phyloP scores from a whole-genome alignment of 2,888 invertebrate species.

The Chromoteleia sp. region DNA sequence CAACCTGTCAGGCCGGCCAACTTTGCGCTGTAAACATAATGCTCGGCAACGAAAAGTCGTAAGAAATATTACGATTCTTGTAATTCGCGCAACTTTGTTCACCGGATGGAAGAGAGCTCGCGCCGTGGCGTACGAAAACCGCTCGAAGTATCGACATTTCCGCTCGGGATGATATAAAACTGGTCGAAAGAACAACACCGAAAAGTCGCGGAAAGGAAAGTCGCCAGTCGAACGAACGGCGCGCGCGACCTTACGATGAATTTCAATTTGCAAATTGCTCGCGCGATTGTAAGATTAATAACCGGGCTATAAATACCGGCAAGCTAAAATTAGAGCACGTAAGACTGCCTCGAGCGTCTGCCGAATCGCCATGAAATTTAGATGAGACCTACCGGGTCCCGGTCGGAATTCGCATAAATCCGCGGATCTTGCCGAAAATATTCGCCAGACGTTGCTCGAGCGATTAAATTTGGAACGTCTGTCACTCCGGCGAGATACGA shows the following conservation, averaged over 20 bases:
- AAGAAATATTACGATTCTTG: conserved; percentile 40
- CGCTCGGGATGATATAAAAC: conserved; percentile 5
- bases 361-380: conserved; percentile 27
- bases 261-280: conserved; percentile 28
- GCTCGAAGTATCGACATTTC: conserved; percentile 4
- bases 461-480: conserved; percentile 13
- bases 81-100: conserved; percentile 14
- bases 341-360: conserved; percentile 23
- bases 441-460: not conserved
- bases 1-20: conserved; percentile 44
- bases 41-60: conserved; percentile 35
- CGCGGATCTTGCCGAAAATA: not conserved
- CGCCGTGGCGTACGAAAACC: not conserved
- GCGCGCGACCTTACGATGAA: conserved; percentile 6
- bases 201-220: not conserved
- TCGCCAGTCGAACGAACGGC: not conserved
- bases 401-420: conserved; percentile 23
- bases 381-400: not conserved
- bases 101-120: no score
- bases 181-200: not conserved
- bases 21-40: conserved; percentile 38
- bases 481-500: not conserved
- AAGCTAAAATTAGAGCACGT: conserved; percentile 27
- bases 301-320: conserved; percentile 10
- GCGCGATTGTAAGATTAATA: conserved; percentile 29